Conservation (phyloP, 2,888 invertebrate genomes). For the Drosophila mulleri region DNA sequence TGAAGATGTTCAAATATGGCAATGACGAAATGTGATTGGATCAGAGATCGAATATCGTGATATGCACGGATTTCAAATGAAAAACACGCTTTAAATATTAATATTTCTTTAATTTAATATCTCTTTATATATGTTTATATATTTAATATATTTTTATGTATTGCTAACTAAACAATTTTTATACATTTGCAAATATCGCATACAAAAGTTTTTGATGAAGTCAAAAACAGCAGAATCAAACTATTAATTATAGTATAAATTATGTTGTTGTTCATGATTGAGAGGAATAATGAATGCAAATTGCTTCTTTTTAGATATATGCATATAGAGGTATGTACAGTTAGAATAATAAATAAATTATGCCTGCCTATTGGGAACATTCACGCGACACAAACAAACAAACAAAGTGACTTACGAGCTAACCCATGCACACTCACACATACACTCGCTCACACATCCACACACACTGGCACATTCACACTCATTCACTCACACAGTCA, state of each 20-base stretch:
- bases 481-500: slow-evolving; percentile 20
- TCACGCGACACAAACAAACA: slow-evolving; percentile 49
- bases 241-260: slow-evolving; percentile 24
- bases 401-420: slow-evolving; percentile 22
- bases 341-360: slow-evolving; percentile 74
- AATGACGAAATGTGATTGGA: slow-evolving; percentile 44
- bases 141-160: slow-evolving; percentile 3
- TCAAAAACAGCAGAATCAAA: slow-evolving; percentile 66
- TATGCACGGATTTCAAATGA: neutral
- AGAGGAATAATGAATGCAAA: slow-evolving; percentile 45
- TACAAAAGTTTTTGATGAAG: slow-evolving; percentile 79
- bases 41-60: neutral
- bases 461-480: neutral
- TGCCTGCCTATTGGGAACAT: slow-evolving; percentile 57
- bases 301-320: slow-evolving; percentile 33
- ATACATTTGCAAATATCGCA: slow-evolving; percentile 83
- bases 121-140: slow-evolving; percentile 16
- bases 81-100: neutral
- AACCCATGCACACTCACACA: slow-evolving; percentile 34
- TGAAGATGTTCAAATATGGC: slow-evolving; percentile 56
- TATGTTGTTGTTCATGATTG: slow-evolving; percentile 26
- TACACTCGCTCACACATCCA: slow-evolving; percentile 15
- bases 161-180: slow-evolving; percentile 64
- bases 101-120: slow-evolving; percentile 17
- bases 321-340: slow-evolving; percentile 48